Evolutionary conservation across 2,113 vertebrate species (phyloP).

Genomic region (Cheilinus undulatus): DNA sequence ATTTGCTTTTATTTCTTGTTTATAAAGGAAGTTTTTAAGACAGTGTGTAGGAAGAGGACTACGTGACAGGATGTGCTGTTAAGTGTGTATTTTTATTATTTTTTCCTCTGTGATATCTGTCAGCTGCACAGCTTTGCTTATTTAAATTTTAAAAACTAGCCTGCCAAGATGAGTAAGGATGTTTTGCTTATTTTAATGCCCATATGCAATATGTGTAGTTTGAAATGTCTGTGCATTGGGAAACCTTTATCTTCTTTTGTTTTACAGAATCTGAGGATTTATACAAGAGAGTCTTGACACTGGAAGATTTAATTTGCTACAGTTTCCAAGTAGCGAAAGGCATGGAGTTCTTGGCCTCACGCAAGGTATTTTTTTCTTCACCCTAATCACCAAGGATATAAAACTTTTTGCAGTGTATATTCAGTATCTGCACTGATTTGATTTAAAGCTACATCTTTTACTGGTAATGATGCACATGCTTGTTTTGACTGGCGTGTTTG

Average conservation of each 20-base stretch:
- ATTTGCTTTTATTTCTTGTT: constrained; percentile 38
- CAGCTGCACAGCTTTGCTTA: constrained; percentile 6
- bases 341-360: constrained; percentile 95
- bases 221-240: constrained; percentile 14
- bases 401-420: background rate
- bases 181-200: background rate
- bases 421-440: background rate
- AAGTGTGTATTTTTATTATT: background rate
- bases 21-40: constrained; percentile 65
- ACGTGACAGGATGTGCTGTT: background rate
- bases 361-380: constrained; percentile 86
- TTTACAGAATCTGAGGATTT: constrained; percentile 90
- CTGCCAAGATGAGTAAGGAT: constrained; percentile 14
- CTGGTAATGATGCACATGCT: background rate
- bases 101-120: constrained; percentile 49
- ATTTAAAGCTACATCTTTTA: constrained; percentile 19
- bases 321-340: constrained; percentile 97
- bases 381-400: background rate
- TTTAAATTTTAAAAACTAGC: constrained; percentile 1
- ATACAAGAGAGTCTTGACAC: constrained; percentile 90
- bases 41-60: constrained; percentile 32
- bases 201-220: constrained; percentile 3
- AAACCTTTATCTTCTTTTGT: constrained; percentile 38
- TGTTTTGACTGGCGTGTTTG: background rate
- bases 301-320: constrained; percentile 96